Conservation (phyloP, 1,140 invertebrate genomes). For the fruit fly (Drosophila melanogaster) region Release_6_plus_ISO1_MT NT_033777.3:25124001-25124500, state of each 20-base stretch:
- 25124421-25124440: too few species aligned
- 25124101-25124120: slow-evolving; percentile 95
- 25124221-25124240: slow-evolving; percentile 4
- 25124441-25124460: too few species aligned
- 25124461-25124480: too few species aligned
- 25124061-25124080: slow-evolving; percentile 89
- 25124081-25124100: slow-evolving; percentile 98
- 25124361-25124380: neutral
- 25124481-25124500: too few species aligned
- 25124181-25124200: neutral
- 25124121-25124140: slow-evolving; percentile 18
- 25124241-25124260: slow-evolving; percentile 37
- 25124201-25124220: slow-evolving; percentile 14
- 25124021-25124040: slow-evolving; percentile 62
- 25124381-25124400: neutral
- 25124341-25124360: too few species aligned
- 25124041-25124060: slow-evolving; percentile 84
- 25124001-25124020: slow-evolving; percentile 82
- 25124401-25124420: too few species aligned
- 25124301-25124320: neutral
- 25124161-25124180: neutral
- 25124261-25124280: slow-evolving; percentile 6
- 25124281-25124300: neutral
- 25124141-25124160: slow-evolving; percentile 30
- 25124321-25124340: slow-evolving; percentile 5